Evolutionary conservation across 2,888 invertebrate genomes (phyloP), one percentile per base, ranked within the genome.

Genomic region (Orthosia cruda): DNA sequence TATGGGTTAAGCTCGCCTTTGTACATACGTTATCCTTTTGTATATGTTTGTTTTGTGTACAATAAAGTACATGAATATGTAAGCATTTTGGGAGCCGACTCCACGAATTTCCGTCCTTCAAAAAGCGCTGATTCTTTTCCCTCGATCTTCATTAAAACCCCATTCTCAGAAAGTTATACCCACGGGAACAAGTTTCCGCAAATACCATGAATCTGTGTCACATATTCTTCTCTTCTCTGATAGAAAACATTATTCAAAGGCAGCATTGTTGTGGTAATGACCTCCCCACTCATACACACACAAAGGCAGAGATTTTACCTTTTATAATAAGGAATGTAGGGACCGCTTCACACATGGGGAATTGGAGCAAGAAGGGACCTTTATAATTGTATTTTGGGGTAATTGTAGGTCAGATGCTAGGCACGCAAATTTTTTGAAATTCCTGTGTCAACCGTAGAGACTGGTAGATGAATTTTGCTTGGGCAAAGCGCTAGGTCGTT

Each of bases 321-420:
- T 73, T 61, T 54, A 47, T n/a, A 62, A 75, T 40, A 32, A 40
- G 49, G 73, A 62, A 74, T 40, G 12, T 73, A 13, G 23, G 63
- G 74, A n/a, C 12, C 12, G 11, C 16, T 11, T 15, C 20, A 45
- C 23, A 50, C 18, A 4, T 5, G 16, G 45, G 4, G 54, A 55
- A 54, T 59, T 11, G 58, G 16, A n/a, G n/a, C n/a, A n/a, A n/a
- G 15, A 59, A 45, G 45, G 20, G 47, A 32, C 54, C 54, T 74
- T 47, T 47, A 49, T 54, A 61, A 54, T 16, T 54, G 18, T 70
- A 45, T 15, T 55, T 18, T 57, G 2, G 18, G 16, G 18, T 32
- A 47, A 23, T 20, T 32, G 45, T n/a, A 1, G 18, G 66, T 26
- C 4, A 13, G 59, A 59, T 40, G 40, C 40, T 40, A 40, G 9